These are phyloP conservation scores for Eubasilissa regina DNA, from an alignment of 1,140 invertebrate species.

Conservation along the genomic window DNA sequence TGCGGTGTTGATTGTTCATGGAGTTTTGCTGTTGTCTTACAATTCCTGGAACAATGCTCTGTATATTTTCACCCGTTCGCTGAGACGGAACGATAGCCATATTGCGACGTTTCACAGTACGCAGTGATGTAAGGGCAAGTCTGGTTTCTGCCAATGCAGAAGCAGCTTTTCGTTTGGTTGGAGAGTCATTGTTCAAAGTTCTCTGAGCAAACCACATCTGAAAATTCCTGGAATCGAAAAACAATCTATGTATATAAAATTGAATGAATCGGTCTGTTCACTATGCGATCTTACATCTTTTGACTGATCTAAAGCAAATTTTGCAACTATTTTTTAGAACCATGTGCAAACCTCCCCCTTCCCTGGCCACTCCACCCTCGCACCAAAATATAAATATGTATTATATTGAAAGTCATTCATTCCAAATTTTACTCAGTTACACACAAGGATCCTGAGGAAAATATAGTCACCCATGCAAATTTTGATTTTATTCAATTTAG, in stretches of 20 bases:
- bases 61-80: slow-evolving; percentile 68
- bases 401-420: too few relatives aligned
- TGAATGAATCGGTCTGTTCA: too few relatives aligned
- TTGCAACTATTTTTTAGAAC: too few relatives aligned
- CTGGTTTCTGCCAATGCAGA: slow-evolving; percentile 77
- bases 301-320: too few relatives aligned
- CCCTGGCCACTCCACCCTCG: too few relatives aligned
- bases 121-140: slow-evolving; percentile 80
- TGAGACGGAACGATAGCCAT: slow-evolving; percentile 69
- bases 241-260: neutral
- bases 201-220: slow-evolving; percentile 76
- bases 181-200: slow-evolving; percentile 74
- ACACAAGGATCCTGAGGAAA: too few relatives aligned
- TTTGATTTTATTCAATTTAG: too few relatives aligned
- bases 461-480: too few relatives aligned
- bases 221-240: slow-evolving; percentile 72
- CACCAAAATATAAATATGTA: too few relatives aligned
- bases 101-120: slow-evolving; percentile 74
- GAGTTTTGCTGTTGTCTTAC: slow-evolving; percentile 65
- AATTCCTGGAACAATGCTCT: slow-evolving; percentile 64
- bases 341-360: too few relatives aligned
- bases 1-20: slow-evolving; percentile 55
- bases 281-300: too few relatives aligned
- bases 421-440: too few relatives aligned
- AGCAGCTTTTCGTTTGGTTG: slow-evolving; percentile 72